Evolutionary conservation across 2,888 invertebrate genomes (phyloP), one percentile per base, ranked within the genome.

Genomic region (Oscheius onirici): DNA sequence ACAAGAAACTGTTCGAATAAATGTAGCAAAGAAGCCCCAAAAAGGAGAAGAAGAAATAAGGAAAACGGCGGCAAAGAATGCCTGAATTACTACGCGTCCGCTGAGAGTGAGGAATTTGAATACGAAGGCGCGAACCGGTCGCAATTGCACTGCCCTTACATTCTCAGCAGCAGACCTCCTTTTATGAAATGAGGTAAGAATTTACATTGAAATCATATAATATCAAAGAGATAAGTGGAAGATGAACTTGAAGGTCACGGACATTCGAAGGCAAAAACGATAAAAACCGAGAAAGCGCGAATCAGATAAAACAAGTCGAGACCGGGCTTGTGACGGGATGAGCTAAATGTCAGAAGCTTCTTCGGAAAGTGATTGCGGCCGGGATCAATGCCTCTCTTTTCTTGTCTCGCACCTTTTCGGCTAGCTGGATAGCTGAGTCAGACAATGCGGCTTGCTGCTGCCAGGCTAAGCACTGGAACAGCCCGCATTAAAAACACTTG

Each of bases 81-180:
- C 17, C n/a, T 41, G 60, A 43, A 60, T 60, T 60, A 60, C 60
- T 60, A 60, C 20, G 60, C 60, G 60, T 24, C 55, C 28, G 34
- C 49, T 49, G 51, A 28, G 49, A 63, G 63, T 63, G 63, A 63
- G 51, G 63, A 63, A 63, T 63, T 63, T 63, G 63, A 63, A 63
- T 63, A 63, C 63, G 63, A 49, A 63, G 63, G 51, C 63, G 63
- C 63, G 49, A 63, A 63, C 63, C 63, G 63, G 63, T 63, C 63
- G 63, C 49, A 15, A 63, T 63, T 46, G 24, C 63, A 46, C 63
- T 63, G 63, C 63, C 34, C 34, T 55, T n/a, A 28, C 54, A 55
- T 55, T 49, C 54, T 24, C 10, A 55, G 24, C 40, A 58, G 34
- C 34, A 34, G 34, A 34, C 34, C 34, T 34, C 34, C 8, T 6